Evolutionary conservation across 2,888 invertebrate genomes (phyloP), one percentile per base, ranked within the genome.

Genomic region (Amiota communis): DNA sequence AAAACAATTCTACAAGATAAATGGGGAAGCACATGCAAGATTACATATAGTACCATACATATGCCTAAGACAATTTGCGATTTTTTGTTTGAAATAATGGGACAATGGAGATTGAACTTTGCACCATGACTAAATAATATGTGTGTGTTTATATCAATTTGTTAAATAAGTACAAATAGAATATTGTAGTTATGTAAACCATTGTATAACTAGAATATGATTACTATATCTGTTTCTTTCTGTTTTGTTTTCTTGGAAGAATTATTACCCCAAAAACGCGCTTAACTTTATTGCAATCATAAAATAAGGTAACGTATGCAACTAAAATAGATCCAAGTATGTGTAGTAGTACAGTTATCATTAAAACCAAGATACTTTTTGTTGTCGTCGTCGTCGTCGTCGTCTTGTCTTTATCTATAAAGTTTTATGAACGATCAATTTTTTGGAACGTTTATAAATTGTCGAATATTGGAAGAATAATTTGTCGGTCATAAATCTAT

Each of bases 391-490:
- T 2, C 72, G 17, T 71, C 49, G 74, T 80, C 84, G 82, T 83
- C 85, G n/a, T 77, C 74, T 79, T 68, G 76, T 78, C 81, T 77
- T 81, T 84, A 15, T 48, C 17, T 51, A 67, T 46, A 17, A 46
- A 63, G n/a, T 74, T 63, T 72, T 70, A 70, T 64, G 61, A 72
- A 72, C 65, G 57, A 68, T 67, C 57, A 53, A 51, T 67, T 72
- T 59, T 72, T 65, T 65, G 8, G 65, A 67, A 67, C 49, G 81
- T 75, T 76, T 77, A 86, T 85, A 85, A 85, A 85, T 86, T 82
- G 80, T 85, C 79, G 79, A 84, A 84, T 68, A 86, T 83, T 86
- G 79, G 79, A 79, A 82, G 81, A 84, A 79, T 75, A 78, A 77
- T 79, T 82, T 73, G 76, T 76, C 64, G 75, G 80, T 69, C 81